A percentile compares a stretch with the other conserved stretches of the same genome.
Conservation (phyloP, 2,113 vertebrate species). For the Eulemur macaco region DNA sequence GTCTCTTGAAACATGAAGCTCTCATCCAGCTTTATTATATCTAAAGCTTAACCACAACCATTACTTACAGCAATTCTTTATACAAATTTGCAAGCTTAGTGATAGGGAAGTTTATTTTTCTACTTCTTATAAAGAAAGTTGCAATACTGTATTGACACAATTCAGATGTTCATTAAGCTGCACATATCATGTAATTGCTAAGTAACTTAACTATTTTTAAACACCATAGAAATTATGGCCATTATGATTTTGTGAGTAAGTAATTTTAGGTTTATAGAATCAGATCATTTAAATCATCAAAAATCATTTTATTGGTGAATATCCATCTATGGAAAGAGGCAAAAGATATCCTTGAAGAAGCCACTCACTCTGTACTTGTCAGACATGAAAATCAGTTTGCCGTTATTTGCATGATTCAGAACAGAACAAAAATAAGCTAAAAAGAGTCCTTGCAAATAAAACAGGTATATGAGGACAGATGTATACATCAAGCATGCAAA, state of each 20-base stretch:
- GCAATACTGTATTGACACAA: conserved; percentile 25
- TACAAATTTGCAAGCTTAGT: not conserved
- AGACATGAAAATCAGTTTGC: conserved; percentile 57
- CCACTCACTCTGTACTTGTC: conserved; percentile 61
- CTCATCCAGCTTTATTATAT: not conserved
- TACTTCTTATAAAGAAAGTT: conserved; percentile 18
- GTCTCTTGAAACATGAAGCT: not conserved
- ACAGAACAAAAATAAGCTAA: conserved; percentile 65
- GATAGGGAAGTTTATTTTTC: conserved; percentile 15
- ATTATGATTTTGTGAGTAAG: conserved; percentile 48
- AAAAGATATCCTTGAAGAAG: conserved; percentile 70
- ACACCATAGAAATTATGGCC: conserved; percentile 52
- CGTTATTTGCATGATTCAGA: conserved; percentile 66
- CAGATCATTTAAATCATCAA: conserved; percentile 42
- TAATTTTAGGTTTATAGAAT: conserved; percentile 61
- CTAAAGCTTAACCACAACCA: not conserved
- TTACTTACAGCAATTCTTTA: conserved; percentile 3
- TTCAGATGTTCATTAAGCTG: conserved; percentile 61
- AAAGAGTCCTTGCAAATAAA: conserved; percentile 66
- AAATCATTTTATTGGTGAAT: conserved; percentile 70
- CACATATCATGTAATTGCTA: conserved; percentile 26
- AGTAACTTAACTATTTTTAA: conserved; percentile 54
- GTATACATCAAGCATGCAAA: not conserved
- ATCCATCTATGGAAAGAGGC: conserved; percentile 50
- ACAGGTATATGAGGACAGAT: not conserved